Evolutionary conservation across 2,113 vertebrate species (phyloP), one percentile per base, ranked within the genome.

Genomic region (Rhynchomys soricoides): DNA sequence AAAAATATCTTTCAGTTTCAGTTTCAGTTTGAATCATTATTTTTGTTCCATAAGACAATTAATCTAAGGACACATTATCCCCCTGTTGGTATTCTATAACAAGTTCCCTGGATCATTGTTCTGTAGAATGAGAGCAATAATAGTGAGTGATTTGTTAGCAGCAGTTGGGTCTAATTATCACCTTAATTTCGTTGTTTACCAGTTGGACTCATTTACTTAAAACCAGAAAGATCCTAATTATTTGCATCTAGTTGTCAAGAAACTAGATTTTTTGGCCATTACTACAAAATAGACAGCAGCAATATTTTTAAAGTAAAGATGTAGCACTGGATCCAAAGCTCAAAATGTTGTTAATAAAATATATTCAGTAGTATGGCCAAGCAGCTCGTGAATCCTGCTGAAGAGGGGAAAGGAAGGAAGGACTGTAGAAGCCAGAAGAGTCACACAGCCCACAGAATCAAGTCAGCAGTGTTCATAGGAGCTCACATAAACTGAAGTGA

Each of bases 301-400:
- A 82, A 37, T 48, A 92, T 79, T 92, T 85, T 91, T 45, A 96
- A 93, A 89, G 57, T 59, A 89, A 75, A 52, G 37, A 66, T 43
- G 43, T 62, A 34, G 40, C 50, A 75, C 62, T 31, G 68, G 57
- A 11, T 82, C 12, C 0, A 88, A 48, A 92, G 19, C 57, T 85
- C 48, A 87, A 73, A 82, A 74, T 90, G 31, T 40, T 85, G 24
- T 48, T 85, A 62, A 48, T 13, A 40, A 86, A 85, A 78, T 7
- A 88, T 70, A 40, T 5, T 81, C 66, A 40, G 37, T 24, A 90
- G 4, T 66, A 9, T 11, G 59, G 68, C n/a, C 37, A 73, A 34
- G 1, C 64, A 68, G 64, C 29, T 31, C 64, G 1, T 11, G 40
- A 52, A 45, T 7, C 17, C 37, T 81, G 70, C 37, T 2, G 19